Conservation (phyloP, 2,888 invertebrate genomes). For the Gnatocerus cornutus region DNA sequence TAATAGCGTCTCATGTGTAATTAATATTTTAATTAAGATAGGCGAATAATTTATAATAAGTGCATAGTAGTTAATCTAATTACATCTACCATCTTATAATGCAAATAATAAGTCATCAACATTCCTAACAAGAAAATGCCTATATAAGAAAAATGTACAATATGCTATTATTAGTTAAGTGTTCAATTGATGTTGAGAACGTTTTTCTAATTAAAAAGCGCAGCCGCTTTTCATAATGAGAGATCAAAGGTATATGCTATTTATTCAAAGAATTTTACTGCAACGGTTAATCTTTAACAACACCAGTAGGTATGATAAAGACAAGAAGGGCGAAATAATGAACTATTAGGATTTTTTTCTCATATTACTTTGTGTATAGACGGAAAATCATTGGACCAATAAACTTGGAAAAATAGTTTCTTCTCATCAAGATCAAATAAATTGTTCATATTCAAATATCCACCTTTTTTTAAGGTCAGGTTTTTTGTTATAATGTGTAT, state of each 20-base stretch:
- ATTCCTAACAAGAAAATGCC: not conserved
- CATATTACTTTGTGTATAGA: too few relatives aligned
- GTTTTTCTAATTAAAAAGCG: not conserved
- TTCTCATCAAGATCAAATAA: too few relatives aligned
- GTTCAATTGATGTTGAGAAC: slow-evolving; percentile 4
- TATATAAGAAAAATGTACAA: not conserved
- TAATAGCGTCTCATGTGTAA: slow-evolving; percentile 11
- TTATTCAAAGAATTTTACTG: too few relatives aligned
- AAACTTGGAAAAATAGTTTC: too few relatives aligned
- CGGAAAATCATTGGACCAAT: too few relatives aligned
- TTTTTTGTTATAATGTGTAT: too few relatives aligned
- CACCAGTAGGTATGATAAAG: too few relatives aligned
- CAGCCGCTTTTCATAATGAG: not conserved
- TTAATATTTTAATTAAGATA: not conserved
- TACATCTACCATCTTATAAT: slow-evolving; percentile 1
- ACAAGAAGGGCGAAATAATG: too few relatives aligned
- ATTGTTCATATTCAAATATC: too few relatives aligned
- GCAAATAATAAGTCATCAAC: not conserved
- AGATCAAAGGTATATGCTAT: not conserved
- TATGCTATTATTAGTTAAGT: not conserved
- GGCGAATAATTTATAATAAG: not conserved
- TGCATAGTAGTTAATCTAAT: not conserved
- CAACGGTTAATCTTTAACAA: too few relatives aligned
- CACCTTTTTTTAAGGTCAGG: too few relatives aligned
- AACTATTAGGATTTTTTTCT: too few relatives aligned